Evolutionary conservation across 2,888 invertebrate species (phyloP).

Genomic region (Chymomyza amoena): DNA sequence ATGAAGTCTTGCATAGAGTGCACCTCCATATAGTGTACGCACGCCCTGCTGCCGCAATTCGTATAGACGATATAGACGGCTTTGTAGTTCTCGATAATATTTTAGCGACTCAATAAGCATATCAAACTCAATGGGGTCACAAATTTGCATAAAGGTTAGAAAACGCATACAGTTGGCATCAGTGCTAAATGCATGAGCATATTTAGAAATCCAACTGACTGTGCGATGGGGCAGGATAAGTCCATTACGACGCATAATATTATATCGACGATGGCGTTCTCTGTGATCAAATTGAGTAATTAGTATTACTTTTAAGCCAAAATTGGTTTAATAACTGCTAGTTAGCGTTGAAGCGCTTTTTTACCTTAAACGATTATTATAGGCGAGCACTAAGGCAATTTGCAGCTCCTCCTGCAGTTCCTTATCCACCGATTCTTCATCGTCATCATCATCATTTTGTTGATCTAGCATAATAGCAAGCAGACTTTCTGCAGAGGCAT

Average conservation of each 20-base stretch:
- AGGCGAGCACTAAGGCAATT: slow-evolving; percentile 85
- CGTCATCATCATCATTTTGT: slow-evolving; percentile 39
- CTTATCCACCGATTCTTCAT: slow-evolving; percentile 63
- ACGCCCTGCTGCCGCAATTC: slow-evolving; percentile 87
- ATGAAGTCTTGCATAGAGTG: slow-evolving; percentile 84
- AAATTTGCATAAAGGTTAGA: slow-evolving; percentile 87
- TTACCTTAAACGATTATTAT: slow-evolving; percentile 85
- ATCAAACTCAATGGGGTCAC: slow-evolving; percentile 86
- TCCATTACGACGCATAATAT: slow-evolving; percentile 88
- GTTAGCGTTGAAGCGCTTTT: background rate
- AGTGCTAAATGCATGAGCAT: slow-evolving; percentile 82
- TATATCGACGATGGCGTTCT: slow-evolving; percentile 86
- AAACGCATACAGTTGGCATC: slow-evolving; percentile 80
- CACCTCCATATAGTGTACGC: slow-evolving; percentile 82
- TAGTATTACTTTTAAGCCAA: background rate
- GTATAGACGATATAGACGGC: slow-evolving; percentile 81
- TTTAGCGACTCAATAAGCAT: slow-evolving; percentile 87
- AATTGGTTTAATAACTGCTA: background rate
- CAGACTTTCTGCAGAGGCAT: slow-evolving; percentile 88
- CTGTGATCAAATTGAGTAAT: slow-evolving; percentile 44
- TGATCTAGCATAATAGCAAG: slow-evolving; percentile 76
- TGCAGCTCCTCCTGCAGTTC: slow-evolving; percentile 82
- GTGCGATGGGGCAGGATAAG: slow-evolving; percentile 87
- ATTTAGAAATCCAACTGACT: slow-evolving; percentile 84
- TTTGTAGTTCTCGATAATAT: slow-evolving; percentile 84